Evolutionary conservation across 2,888 invertebrate genomes (phyloP), one percentile per base, ranked within the genome.

Genomic region (Cantharis lateralis): DNA sequence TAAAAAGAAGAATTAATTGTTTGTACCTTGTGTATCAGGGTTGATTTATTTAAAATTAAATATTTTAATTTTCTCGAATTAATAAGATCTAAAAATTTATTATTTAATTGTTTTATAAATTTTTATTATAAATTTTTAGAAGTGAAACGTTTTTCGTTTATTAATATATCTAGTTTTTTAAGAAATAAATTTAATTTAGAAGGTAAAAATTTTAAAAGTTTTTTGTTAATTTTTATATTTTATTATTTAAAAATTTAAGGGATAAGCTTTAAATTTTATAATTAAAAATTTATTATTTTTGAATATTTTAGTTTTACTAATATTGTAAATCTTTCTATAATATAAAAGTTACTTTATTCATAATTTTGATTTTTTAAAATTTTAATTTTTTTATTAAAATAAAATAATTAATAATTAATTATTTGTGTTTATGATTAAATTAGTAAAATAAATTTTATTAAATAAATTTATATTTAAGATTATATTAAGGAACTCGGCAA

Each of bases 21-120:
- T 87, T 90, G 91, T 93, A 92, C 92, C 92, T 93, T 93, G 92
- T 91, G 93, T 92, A 92, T 93, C 91, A 93, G 92, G 91, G 91
- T 90, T 91, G 90, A 91, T 92, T 90, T 89, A 93, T 82, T 87
- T 89, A 86, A 83, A 81, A 82, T 83, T 85, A 84, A 82, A 85
- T 84, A 85, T 72, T 64, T 76, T 86, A 88, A 87, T 87, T 87
- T 89, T 92, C 89, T 91, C 91, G 91, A 92, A 91, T 90, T 90
- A 89, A 90, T 89, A 90, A 90, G 91, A 91, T 89, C 87, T 91
- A 92, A 90, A 88, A 89, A 88, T 86, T 88, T 90, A 91, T 85
- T 83, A 88, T 89, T 83, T 91, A 91, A 90, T 88, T 92, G 90
- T 92, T 0, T 82, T 81, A 92, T 87, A 91, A 91, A 88, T 91